Conservation (phyloP, 2,888 invertebrate genomes). For the Barypeithes pellucidus region DNA sequence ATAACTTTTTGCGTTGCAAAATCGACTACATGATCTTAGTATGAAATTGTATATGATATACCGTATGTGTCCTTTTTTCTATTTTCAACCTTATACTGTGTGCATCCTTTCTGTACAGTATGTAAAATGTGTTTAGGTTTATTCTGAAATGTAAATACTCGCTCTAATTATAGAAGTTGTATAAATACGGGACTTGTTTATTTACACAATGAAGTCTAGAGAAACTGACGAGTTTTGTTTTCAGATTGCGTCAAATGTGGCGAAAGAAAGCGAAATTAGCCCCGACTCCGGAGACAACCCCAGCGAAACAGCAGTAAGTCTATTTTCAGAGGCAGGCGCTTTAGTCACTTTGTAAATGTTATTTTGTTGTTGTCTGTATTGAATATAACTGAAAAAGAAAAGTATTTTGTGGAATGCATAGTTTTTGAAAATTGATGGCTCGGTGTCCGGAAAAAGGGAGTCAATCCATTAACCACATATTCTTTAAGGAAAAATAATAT, state of each 20-base stretch:
- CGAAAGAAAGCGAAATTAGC: slow-evolving; percentile 52
- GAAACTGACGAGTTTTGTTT: slow-evolving; percentile 43
- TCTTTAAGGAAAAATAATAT: too few species aligned
- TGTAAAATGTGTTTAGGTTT: slow-evolving; percentile 9
- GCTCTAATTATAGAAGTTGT: neutral
- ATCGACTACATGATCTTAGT: too few species aligned
- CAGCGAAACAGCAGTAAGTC: slow-evolving; percentile 49
- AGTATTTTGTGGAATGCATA: too few species aligned
- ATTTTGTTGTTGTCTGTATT: too few species aligned
- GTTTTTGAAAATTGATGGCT: too few species aligned
- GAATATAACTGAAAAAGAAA: too few species aligned
- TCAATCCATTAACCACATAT: too few species aligned
- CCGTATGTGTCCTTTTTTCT: neutral
- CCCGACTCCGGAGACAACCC: slow-evolving; percentile 51
- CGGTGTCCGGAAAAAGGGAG: too few species aligned
- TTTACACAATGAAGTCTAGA: slow-evolving; percentile 21
- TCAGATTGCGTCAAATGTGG: slow-evolving; percentile 52
- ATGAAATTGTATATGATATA: too few species aligned
- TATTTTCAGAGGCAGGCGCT: neutral
- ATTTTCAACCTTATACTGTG: neutral
- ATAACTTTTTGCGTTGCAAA: too few species aligned
- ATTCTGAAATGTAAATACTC: slow-evolving; percentile 32
- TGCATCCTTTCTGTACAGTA: neutral
- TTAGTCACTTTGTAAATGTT: neutral
- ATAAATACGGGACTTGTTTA: slow-evolving; percentile 11